Evolutionary conservation across 2,888 invertebrate genomes (phyloP).

Genomic region (Tachina lurida): DNA sequence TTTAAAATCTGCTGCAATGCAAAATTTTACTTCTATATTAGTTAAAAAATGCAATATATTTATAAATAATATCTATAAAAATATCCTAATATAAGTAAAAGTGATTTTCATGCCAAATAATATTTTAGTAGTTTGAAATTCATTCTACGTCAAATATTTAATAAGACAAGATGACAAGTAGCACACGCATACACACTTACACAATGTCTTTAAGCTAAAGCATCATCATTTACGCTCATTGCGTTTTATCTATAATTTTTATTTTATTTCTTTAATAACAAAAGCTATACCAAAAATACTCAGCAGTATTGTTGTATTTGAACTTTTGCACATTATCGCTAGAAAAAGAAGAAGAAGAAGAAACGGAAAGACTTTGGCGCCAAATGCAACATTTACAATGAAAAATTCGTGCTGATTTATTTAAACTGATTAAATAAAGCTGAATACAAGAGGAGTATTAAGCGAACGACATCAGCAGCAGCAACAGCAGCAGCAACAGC

Average conservation of each 20-base stretch:
- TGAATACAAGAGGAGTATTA: slow-evolving; percentile 37
- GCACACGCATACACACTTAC: background rate
- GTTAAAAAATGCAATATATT: background rate
- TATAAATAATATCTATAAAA: slow-evolving; percentile 4
- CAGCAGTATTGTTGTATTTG: slow-evolving; percentile 59
- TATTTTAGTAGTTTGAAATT: slow-evolving; percentile 25
- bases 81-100: slow-evolving; percentile 25
- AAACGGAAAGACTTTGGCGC: slow-evolving; percentile 70
- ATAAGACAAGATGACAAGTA: slow-evolving; percentile 28
- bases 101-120: slow-evolving; percentile 21
- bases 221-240: slow-evolving; percentile 61
- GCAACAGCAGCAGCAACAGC: background rate
- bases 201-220: slow-evolving; percentile 30
- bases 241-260: slow-evolving; percentile 62
- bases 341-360: slow-evolving; percentile 12
- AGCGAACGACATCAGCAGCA: background rate
- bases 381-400: slow-evolving; percentile 71
- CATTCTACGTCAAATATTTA: slow-evolving; percentile 36
- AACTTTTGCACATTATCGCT: slow-evolving; percentile 69
- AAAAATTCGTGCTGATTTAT: slow-evolving; percentile 71
- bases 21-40: too few relatives aligned
- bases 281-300: slow-evolving; percentile 4
- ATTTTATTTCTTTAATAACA: slow-evolving; percentile 4
- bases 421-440: slow-evolving; percentile 67
- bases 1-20: background rate